These are phyloP conservation scores for Scolopax mira DNA, from an alignment of 2,113 vertebrate genomes.

Conservation along the genomic window DNA sequence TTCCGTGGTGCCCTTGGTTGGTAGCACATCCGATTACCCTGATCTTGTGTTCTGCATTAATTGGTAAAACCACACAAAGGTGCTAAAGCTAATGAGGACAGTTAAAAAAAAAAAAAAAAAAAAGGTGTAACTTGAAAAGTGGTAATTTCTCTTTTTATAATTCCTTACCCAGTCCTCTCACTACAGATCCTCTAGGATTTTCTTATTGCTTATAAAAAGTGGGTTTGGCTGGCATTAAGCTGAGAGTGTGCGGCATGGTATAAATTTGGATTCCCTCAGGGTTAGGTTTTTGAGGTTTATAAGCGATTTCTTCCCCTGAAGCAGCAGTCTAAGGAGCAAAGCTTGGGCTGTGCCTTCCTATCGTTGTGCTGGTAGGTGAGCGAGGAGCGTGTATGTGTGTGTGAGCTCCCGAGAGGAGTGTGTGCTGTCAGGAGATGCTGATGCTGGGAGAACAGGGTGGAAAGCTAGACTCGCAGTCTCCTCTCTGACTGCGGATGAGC, in stretches of 20 bases:
- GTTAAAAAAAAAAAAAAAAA: neutral
- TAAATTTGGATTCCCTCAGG: too few species aligned
- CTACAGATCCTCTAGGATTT: neutral
- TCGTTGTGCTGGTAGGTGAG: rapidly evolving
- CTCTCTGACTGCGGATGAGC: neutral
- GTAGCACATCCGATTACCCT: neutral
- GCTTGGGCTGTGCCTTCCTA: rapidly evolving
- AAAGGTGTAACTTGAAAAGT: too few species aligned
- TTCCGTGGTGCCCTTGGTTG: neutral
- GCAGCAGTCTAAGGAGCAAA: neutral
- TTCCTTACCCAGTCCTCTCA: neutral
- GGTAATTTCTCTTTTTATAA: neutral
- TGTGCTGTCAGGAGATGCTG: neutral
- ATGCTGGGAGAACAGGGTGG: neutral
- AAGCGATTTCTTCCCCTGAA: neutral
- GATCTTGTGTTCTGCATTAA: neutral
- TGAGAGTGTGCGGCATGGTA: rapidly evolving
- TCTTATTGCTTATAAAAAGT: too few species aligned
- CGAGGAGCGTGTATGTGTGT: rapidly evolving
- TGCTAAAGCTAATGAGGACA: neutral
- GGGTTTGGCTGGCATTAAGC: neutral
- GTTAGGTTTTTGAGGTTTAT: neutral
- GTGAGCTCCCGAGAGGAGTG: rapidly evolving
- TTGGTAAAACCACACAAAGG: neutral
- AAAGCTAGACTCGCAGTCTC: neutral